A percentile compares a stretch with the other conserved stretches of the same genome.
Conservation (phyloP, 53 echinoderm and acorn worm species). For the Stichopus horrens region DNA sequence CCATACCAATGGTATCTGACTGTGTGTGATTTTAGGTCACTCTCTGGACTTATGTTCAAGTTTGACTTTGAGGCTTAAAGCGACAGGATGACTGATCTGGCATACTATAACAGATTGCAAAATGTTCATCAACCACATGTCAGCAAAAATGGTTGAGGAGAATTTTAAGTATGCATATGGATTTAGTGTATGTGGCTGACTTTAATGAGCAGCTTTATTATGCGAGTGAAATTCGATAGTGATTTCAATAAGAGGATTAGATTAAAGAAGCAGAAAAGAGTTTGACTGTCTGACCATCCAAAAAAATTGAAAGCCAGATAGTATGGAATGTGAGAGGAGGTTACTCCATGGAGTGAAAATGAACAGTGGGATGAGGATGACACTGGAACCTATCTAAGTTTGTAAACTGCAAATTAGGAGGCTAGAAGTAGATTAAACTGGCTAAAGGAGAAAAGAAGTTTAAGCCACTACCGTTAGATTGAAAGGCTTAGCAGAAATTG, state of each 20-base stretch:
- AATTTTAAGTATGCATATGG: not conserved
- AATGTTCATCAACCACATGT: not conserved
- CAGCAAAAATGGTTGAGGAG: not conserved
- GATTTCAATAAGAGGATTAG: not conserved
- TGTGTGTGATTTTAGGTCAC: too few relatives aligned
- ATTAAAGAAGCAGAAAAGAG: not conserved
- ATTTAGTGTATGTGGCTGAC: not conserved
- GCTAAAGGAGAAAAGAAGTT: too few relatives aligned
- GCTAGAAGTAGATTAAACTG: too few relatives aligned
- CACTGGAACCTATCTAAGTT: not conserved
- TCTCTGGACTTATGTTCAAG: too few relatives aligned
- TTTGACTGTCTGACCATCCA: not conserved
- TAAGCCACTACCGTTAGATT: too few relatives aligned
- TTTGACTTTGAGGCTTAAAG: too few relatives aligned
- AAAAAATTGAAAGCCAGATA: not conserved
- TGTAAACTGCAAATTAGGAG: too few relatives aligned
- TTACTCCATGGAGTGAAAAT: not conserved
- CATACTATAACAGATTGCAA: not conserved
- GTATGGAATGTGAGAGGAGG: not conserved
- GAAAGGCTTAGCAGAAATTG: too few relatives aligned
- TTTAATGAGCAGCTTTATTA: constrained; percentile 19
- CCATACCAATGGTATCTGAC: too few relatives aligned
- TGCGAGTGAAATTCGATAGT: not conserved
- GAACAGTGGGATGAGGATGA: not conserved
- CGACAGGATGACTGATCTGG: not conserved